Conservation (phyloP, 1,140 invertebrate genomes). For the Lasaia peninsularis region DNA sequence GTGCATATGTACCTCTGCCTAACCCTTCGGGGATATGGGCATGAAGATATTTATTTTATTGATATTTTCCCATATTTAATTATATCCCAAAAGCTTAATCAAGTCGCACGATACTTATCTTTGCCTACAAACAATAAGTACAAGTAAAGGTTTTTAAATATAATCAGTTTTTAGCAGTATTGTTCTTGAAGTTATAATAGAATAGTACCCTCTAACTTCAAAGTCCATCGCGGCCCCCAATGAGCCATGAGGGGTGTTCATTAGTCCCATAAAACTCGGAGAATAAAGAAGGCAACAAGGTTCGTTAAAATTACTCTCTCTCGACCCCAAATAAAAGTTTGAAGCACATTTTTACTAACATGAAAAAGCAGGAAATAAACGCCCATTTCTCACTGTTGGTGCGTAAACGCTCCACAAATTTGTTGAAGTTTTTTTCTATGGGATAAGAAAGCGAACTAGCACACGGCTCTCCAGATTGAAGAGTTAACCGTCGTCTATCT, state of each 20-base stretch:
- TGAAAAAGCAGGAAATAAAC: conserved; percentile 13
- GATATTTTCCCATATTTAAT: no score
- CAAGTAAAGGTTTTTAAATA: no score
- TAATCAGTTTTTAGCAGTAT: not conserved
- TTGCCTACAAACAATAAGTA: no score
- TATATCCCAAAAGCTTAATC: no score
- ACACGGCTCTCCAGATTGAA: no score
- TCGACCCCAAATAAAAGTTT: conserved; percentile 49
- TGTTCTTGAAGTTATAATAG: not conserved
- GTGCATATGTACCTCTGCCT: no score
- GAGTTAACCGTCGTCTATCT: no score
- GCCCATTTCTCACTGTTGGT: not conserved
- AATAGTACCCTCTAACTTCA: conserved; percentile 15
- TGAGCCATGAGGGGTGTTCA: conserved; percentile 45
- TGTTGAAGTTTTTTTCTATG: no score
- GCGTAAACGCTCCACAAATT: not conserved
- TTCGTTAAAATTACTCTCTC: conserved; percentile 66
- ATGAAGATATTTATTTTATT: no score
- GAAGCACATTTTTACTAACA: conserved; percentile 25
- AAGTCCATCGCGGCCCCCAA: conserved; percentile 15
- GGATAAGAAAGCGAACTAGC: no score
- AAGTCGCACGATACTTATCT: no score
- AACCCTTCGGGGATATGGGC: no score
- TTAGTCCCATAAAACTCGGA: conserved; percentile 63
- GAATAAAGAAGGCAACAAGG: conserved; percentile 36